These are phyloP conservation scores for Ctenopoma kingsleyae DNA, from an alignment of 2,797 vertebrate species.

Conservation along the genomic window DNA sequence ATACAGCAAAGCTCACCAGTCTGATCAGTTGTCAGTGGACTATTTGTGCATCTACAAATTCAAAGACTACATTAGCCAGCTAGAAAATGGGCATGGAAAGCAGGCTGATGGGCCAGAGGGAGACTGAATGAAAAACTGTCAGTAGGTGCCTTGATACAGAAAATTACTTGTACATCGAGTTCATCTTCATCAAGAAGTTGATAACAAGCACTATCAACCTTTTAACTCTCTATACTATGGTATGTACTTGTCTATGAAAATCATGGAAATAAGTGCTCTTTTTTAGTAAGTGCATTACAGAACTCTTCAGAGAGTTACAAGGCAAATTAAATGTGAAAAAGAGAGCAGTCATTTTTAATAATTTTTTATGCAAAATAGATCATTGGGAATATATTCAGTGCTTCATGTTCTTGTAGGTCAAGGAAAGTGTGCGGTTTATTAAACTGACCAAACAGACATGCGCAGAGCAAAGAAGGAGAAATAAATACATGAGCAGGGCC, in stretches of 20 bases:
- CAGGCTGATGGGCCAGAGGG: constrained; percentile 47
- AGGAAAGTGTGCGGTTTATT: constrained; percentile 58
- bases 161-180: constrained; percentile 51
- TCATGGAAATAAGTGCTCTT: constrained; percentile 50
- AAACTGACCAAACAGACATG: constrained; percentile 73
- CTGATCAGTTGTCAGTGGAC: constrained; percentile 23
- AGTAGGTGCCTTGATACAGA: constrained; percentile 42
- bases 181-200: constrained; percentile 62
- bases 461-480: constrained; percentile 58
- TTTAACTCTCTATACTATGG: constrained; percentile 50
- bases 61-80: constrained; percentile 43
- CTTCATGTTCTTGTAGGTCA: constrained; percentile 50
- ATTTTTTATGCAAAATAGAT: constrained; percentile 61
- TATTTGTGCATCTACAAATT: constrained; percentile 47
- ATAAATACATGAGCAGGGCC: constrained; percentile 49
- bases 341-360: constrained; percentile 48
- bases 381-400: constrained; percentile 43
- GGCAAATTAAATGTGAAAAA: constrained; percentile 51
- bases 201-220: constrained; percentile 43
- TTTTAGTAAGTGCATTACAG: constrained; percentile 49
- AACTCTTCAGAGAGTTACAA: constrained; percentile 54
- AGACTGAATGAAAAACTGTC: constrained; percentile 45
- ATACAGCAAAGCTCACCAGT: constrained; percentile 13
- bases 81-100: constrained; percentile 51
- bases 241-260: constrained; percentile 43